These are phyloP conservation scores for Amphimallon solstitiale DNA, from an alignment of 2,888 invertebrate species.

Conservation along the genomic window DNA sequence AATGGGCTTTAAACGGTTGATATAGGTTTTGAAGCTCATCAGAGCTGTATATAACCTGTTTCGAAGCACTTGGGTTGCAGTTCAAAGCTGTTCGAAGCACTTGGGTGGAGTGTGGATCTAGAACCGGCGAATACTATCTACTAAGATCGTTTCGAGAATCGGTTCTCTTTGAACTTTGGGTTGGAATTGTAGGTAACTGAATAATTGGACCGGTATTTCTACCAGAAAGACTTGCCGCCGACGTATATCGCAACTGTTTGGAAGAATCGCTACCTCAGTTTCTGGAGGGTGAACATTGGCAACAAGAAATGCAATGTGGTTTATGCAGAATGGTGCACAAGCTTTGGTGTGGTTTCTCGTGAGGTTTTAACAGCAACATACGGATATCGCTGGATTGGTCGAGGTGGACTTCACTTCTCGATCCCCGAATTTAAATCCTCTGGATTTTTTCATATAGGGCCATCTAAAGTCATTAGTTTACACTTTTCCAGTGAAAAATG, in stretches of 20 bases:
- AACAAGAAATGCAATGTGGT: constrained; percentile 49
- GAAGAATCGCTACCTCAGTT: constrained; percentile 36
- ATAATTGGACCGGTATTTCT: constrained; percentile 41
- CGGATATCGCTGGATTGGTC: constrained; percentile 45
- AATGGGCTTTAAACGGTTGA: too few species aligned
- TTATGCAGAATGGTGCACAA: constrained; percentile 20
- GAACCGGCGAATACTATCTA: too few species aligned
- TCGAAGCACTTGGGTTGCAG: too few species aligned
- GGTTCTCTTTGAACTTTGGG: constrained; percentile 38
- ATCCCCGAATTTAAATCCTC: constrained; percentile 41
- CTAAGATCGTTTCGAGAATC: constrained; percentile 22
- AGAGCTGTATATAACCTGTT: too few species aligned
- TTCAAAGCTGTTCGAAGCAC: too few species aligned
- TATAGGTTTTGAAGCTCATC: too few species aligned
- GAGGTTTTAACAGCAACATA: constrained; percentile 41
- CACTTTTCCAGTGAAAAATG: too few species aligned
- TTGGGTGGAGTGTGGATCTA: too few species aligned
- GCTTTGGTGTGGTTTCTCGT: constrained; percentile 45
- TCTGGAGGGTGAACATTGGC: constrained; percentile 40
- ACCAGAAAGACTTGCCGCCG: constrained; percentile 37
- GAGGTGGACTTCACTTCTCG: constrained; percentile 45
- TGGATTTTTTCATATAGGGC: not conserved
- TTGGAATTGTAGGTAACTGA: constrained; percentile 36
- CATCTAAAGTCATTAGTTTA: too few species aligned
- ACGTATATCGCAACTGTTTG: constrained; percentile 37